These are phyloP conservation scores for Tyto alba DNA, from an alignment of 2,113 vertebrate species.

Conservation along the genomic window DNA sequence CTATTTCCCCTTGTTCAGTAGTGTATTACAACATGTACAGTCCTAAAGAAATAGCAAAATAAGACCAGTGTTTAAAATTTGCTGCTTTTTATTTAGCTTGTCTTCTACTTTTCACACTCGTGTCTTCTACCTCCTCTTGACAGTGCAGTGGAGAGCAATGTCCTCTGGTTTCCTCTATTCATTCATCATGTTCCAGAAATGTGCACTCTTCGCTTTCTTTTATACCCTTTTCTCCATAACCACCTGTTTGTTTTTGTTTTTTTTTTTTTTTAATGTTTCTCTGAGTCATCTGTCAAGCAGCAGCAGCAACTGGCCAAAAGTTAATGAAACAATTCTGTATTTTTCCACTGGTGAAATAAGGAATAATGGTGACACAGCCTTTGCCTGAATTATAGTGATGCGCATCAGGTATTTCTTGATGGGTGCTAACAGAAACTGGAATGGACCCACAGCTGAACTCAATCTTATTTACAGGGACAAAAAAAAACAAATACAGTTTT, in stretches of 20 bases:
- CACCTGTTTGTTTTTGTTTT: neutral
- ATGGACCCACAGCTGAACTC: neutral
- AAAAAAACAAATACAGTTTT: neutral
- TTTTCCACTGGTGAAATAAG: neutral
- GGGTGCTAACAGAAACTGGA: neutral
- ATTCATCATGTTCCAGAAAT: neutral
- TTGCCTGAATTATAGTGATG: neutral
- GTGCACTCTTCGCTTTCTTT: neutral
- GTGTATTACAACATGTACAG: neutral
- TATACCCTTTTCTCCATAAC: neutral
- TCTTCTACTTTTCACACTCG: neutral
- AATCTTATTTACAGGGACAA: neutral
- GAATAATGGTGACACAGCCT: neutral
- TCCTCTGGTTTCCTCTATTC: neutral
- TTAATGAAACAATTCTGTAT: neutral
- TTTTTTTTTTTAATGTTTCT: neutral
- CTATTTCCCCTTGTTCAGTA: neutral
- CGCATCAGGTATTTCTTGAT: neutral
- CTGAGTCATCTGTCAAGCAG: neutral
- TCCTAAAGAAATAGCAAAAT: neutral
- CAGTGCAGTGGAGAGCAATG: neutral
- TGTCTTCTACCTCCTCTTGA: neutral
- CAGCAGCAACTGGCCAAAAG: neutral
- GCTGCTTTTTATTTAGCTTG: neutral
- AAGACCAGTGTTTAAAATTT: neutral